Evolutionary conservation across 1,140 invertebrate species (phyloP).

Genomic region (Tetraneura akinire): DNA sequence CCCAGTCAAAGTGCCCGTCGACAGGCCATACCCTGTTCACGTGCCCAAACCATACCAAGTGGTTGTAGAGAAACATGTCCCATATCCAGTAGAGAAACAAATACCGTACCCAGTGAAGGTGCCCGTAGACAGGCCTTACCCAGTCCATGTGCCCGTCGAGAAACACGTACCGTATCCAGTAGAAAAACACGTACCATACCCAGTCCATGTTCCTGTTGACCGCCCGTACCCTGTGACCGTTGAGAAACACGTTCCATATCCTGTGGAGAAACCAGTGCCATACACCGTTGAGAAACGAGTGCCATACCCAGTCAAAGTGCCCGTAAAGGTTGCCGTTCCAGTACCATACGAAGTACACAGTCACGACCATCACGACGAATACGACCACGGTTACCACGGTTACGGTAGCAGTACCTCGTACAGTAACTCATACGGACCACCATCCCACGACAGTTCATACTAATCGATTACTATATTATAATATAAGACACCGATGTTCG

Average conservation of each 20-base stretch:
- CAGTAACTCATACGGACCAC: neutral
- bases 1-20: conserved; percentile 67
- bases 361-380: conserved; percentile 58
- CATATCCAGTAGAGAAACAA: conserved; percentile 73
- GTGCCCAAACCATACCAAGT: conserved; percentile 60
- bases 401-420: neutral
- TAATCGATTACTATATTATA: neutral
- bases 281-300: conserved; percentile 70
- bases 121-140: conserved; percentile 67
- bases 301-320: conserved; percentile 65
- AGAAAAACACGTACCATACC: conserved; percentile 67
- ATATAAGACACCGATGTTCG: neutral
- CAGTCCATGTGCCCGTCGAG: conserved; percentile 62
- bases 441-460: neutral
- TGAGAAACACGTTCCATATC: conserved; percentile 61
- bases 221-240: conserved; percentile 60
- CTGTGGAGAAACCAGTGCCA: conserved; percentile 74
- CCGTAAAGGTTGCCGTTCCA: conserved; percentile 60
- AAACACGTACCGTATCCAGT: conserved; percentile 64
- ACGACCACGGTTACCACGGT: neutral
- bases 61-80: conserved; percentile 59
- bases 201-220: conserved; percentile 69
- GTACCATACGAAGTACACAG: conserved; percentile 69
- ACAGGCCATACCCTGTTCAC: conserved; percentile 64
- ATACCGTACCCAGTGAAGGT: conserved; percentile 74